Evolutionary conservation across 2,797 vertebrate genomes (phyloP), one percentile per base, ranked within the genome.

Genomic region (Pseudotriccus pelzelni): DNA sequence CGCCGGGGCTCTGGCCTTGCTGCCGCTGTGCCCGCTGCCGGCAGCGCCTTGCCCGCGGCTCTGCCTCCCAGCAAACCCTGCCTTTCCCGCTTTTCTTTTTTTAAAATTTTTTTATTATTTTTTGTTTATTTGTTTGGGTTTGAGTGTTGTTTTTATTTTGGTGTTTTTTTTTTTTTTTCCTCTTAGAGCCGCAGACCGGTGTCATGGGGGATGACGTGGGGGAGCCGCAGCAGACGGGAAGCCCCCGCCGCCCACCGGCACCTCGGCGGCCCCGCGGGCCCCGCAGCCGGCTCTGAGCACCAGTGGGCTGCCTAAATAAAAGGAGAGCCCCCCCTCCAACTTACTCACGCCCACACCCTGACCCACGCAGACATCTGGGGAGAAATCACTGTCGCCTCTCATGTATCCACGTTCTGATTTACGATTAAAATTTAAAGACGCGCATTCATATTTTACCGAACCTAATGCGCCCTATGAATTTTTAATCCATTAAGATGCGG

Each of bases 381-480:
- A 96, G 97, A 98, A 98, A 98, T 98, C 98, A 98, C 98, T 98
- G 98, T 98, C 98, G 98, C 97, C 97, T 98, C 97, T 97, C 97
- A 98, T 98, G 98, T 98, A 98, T 97, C 96, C 87, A 97, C 97
- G 98, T 98, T 98, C 98, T 98, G 98, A 99, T 99, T 98, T 98
- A 98, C 98, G 98, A 99, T 99, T 98, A 99, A 99, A 99, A 98
- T 99, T 99, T 99, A 98, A 99, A 98, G 98, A 97, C 98, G 97
- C 96, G 92, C 98, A 99, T 99, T 98, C 98, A 99, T 99, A 99
- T 99, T 99, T 99, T 98, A 99, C 98, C 89, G 97, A 97, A 98
- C 97, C 97, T 99, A 99, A 99, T 99, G 98, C 98, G 98, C 97
- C 94, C 97, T 97, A 99, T 99, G 97, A 99, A 98, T 99, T 97